Evolutionary conservation across 2,113 vertebrate genomes (phyloP).

Genomic region (Thunnus maccoyii): DNA sequence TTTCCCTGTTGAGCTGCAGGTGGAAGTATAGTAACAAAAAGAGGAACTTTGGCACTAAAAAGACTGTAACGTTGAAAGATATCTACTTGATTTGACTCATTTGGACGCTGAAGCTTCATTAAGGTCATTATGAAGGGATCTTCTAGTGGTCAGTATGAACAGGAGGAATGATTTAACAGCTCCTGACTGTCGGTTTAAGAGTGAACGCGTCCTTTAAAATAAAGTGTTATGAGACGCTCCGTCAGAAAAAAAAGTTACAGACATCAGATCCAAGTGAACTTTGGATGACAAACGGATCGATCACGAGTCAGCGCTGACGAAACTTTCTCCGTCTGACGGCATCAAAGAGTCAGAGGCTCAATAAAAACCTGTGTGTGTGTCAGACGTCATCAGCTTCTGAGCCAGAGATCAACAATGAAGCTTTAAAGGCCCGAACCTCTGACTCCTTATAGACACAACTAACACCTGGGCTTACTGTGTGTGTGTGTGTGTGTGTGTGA

Average conservation of each 20-base stretch:
- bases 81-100: no score
- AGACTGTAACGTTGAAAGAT: no score
- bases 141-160: no score
- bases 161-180: no score
- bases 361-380: not conserved
- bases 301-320: not conserved
- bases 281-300: not conserved
- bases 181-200: no score
- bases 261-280: not conserved
- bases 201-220: no score
- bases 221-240: no score
- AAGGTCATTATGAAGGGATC: no score
- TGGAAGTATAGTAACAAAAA: no score
- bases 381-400: slow-evolving; percentile 22
- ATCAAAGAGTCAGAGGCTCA: slow-evolving; percentile 35
- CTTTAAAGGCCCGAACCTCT: slow-evolving; percentile 18
- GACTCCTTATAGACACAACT: slow-evolving; percentile 4
- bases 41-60: no score
- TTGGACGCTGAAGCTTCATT: no score
- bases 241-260: not conserved
- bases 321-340: slow-evolving; percentile 26
- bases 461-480: slow-evolving; percentile 26
- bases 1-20: no score
- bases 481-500: slow-evolving; percentile 39
- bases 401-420: slow-evolving; percentile 5